phyloP scores from a whole-genome alignment of 2,888 invertebrate species.

The Lacanobia wlatinum region DNA sequence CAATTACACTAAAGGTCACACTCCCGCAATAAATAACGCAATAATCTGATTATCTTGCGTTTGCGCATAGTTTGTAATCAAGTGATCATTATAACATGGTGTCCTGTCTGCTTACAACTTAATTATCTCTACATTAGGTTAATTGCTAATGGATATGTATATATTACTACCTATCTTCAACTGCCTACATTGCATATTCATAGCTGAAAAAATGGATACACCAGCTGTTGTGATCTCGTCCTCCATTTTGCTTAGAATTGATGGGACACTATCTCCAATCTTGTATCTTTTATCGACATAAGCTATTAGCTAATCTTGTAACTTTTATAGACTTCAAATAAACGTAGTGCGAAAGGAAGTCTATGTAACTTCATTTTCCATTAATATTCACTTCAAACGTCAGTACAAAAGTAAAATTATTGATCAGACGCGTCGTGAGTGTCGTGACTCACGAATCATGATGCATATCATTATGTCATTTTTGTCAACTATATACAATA shows the following conservation, averaged over 20 bases:
- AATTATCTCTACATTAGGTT: slow-evolving; percentile 42
- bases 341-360: not conserved
- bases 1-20: slow-evolving; percentile 72
- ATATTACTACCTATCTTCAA: slow-evolving; percentile 16
- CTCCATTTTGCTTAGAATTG: not conserved
- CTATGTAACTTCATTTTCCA: not conserved
- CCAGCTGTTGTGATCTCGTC: not conserved
- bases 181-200: slow-evolving; percentile 8
- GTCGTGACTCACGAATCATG: slow-evolving; percentile 32
- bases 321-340: not conserved
- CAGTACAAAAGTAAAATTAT: not conserved
- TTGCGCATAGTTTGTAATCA: slow-evolving; percentile 30
- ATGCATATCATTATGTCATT: not conserved
- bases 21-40: slow-evolving; percentile 65
- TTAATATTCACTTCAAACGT: not conserved
- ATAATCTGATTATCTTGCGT: slow-evolving; percentile 60
- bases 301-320: slow-evolving; percentile 1
- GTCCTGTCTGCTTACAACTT: slow-evolving; percentile 38
- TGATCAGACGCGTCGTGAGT: slow-evolving; percentile 24
- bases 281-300: slow-evolving; percentile 3
- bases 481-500: slow-evolving; percentile 39
- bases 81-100: slow-evolving; percentile 30
- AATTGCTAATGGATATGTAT: slow-evolving; percentile 37
- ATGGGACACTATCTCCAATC: not conserved
- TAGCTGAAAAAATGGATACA: slow-evolving; percentile 5